Conservation (phyloP, 2,113 vertebrate species). For the Leucoraja erinaceus region DNA sequence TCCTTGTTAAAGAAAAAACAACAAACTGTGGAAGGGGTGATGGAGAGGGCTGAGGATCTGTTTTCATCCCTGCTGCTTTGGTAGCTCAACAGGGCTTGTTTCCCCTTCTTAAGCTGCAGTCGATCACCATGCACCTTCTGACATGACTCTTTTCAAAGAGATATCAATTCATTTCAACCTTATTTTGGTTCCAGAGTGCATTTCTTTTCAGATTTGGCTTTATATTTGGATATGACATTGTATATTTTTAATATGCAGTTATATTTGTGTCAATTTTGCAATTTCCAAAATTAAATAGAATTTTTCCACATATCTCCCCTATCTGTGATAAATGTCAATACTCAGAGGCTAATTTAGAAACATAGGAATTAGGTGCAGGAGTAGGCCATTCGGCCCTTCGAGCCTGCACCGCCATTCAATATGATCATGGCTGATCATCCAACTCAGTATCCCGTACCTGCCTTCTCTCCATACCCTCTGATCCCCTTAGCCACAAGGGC, state of each 20-base stretch:
- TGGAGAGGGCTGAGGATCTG: conserved; percentile 31
- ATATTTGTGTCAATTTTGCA: neutral
- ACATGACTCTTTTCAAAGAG: neutral
- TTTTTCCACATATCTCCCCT: too few species aligned
- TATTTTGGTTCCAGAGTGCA: neutral
- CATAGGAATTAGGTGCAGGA: too few species aligned
- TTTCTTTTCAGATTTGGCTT: neutral
- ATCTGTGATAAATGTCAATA: too few species aligned
- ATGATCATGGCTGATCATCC: too few species aligned
- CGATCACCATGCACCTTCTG: neutral
- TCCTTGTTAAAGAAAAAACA: conserved; percentile 36
- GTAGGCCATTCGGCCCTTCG: too few species aligned
- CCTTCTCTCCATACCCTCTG: too few species aligned
- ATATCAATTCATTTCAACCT: neutral
- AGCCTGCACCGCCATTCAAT: too few species aligned
- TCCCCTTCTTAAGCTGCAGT: neutral
- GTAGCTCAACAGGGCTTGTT: neutral
- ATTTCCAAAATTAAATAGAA: too few species aligned
- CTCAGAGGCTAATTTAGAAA: too few species aligned
- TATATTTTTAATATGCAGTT: neutral
- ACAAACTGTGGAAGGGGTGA: conserved; percentile 29
- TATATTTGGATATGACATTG: neutral
- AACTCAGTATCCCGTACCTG: too few species aligned
- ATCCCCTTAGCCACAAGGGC: too few species aligned
- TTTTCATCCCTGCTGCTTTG: conserved; percentile 30